Percentiles rank a stretch among this genome's conserved stretches.
Evolutionary conservation across 2,113 vertebrate genomes (phyloP).

Genomic region (Heterocephalus glaber): DNA sequence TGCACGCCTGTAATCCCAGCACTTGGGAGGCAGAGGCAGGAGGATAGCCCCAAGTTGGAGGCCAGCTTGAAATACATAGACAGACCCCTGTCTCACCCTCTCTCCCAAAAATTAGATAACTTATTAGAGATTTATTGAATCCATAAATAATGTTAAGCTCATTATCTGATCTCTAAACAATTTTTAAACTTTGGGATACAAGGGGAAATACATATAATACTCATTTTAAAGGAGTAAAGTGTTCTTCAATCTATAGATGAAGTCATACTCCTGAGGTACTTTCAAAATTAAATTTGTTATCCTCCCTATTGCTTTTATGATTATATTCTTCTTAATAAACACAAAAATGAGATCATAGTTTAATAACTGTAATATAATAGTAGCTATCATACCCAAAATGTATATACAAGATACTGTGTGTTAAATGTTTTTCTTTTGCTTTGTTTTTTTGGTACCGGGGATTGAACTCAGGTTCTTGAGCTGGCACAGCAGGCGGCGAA

Average conservation of each 20-base stretch:
- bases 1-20: neutral
- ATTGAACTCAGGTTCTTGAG: no score
- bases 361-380: neutral
- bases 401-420: neutral
- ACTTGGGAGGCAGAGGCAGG: neutral
- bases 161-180: neutral
- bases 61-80: neutral
- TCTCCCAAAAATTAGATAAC: neutral
- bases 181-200: conserved; percentile 43
- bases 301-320: neutral
- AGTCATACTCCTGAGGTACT: neutral
- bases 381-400: neutral
- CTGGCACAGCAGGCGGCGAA: no score
- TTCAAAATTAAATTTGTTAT: conserved; percentile 1
- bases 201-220: neutral
- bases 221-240: neutral
- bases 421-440: neutral
- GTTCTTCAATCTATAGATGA: neutral
- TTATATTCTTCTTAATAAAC: conserved; percentile 37
- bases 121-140: neutral
- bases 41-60: neutral
- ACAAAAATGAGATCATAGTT: neutral
- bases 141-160: neutral
- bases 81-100: neutral
- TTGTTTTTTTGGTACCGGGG: no score